Percentiles rank a stretch among this genome's conserved stretches.
Evolutionary conservation across 64 coral and sea anemone species (phyloP).

Genomic region (Trachythela sp.): DNA sequence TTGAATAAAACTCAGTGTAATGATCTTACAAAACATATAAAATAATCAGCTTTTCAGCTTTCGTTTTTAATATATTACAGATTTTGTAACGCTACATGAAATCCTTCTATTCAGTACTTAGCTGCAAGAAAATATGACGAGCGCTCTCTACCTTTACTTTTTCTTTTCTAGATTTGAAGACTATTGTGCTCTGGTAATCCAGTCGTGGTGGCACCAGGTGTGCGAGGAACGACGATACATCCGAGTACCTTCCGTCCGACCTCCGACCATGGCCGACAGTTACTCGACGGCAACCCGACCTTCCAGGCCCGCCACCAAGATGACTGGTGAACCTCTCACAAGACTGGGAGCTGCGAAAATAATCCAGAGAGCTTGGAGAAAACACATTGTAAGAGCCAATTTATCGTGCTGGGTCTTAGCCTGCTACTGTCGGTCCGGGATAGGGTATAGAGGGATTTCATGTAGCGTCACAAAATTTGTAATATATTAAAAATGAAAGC

Average conservation of each 20-base stretch:
- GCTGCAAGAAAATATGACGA: too few species aligned
- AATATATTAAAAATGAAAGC: too few species aligned
- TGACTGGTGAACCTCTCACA: not conserved
- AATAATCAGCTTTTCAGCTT: too few species aligned
- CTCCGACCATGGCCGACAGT: not conserved
- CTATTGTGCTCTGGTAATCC: not conserved
- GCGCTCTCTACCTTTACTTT: not conserved
- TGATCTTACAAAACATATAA: too few species aligned
- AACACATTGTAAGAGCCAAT: not conserved
- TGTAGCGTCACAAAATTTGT: too few species aligned
- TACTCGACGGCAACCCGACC: not conserved
- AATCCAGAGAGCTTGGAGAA: conserved; percentile 7
- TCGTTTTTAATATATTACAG: too few species aligned
- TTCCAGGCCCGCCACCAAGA: not conserved
- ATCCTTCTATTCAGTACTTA: too few species aligned
- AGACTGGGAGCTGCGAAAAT: not conserved
- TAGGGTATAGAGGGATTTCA: too few species aligned
- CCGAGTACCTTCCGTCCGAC: not conserved
- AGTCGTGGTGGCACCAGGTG: not conserved
- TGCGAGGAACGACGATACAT: not conserved
- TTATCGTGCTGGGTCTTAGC: not conserved
- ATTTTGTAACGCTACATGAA: too few species aligned
- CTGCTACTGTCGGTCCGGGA: too few species aligned
- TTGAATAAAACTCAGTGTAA: too few species aligned
- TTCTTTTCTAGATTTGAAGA: not conserved